Conservation (phyloP, 2,888 invertebrate genomes). For the Pecten maximus region DNA sequence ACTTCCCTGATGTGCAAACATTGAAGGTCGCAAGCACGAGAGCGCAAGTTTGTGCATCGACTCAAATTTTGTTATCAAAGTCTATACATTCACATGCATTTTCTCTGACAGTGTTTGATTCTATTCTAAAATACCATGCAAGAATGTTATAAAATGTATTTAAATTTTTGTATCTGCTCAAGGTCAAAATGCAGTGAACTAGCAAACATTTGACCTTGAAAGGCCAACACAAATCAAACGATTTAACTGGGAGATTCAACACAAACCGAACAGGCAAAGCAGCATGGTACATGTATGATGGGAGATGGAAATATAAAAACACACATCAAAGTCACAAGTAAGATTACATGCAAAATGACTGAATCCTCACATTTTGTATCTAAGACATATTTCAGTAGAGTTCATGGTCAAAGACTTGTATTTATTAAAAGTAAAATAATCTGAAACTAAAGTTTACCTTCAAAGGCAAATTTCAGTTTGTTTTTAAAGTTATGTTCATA, state of each 20-base stretch:
- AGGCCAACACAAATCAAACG: not conserved
- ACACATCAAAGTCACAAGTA: constrained; percentile 37
- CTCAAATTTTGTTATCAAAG: not conserved
- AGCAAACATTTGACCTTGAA: not conserved
- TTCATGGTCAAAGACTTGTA: not conserved
- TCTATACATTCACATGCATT: constrained; percentile 18
- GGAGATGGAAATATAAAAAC: constrained; percentile 53
- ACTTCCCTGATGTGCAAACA: not conserved
- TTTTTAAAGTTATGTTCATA: no score
- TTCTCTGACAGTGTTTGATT: not conserved
- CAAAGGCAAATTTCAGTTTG: no score
- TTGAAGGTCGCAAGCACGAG: not conserved
- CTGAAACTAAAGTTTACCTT: no score
- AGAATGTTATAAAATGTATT: not conserved
- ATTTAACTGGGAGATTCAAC: not conserved
- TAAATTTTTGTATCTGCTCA: not conserved
- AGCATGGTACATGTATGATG: constrained; percentile 64
- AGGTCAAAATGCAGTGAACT: not conserved
- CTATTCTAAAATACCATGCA: not conserved
- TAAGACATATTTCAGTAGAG: not conserved
- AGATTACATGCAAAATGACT: not conserved
- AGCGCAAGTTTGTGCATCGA: not conserved
- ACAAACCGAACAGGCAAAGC: constrained; percentile 64
- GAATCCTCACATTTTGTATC: not conserved
- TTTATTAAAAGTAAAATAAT: no score